These are phyloP conservation scores for Lydus trimaculatus DNA, from an alignment of 2,888 invertebrate genomes.

Conservation along the genomic window DNA sequence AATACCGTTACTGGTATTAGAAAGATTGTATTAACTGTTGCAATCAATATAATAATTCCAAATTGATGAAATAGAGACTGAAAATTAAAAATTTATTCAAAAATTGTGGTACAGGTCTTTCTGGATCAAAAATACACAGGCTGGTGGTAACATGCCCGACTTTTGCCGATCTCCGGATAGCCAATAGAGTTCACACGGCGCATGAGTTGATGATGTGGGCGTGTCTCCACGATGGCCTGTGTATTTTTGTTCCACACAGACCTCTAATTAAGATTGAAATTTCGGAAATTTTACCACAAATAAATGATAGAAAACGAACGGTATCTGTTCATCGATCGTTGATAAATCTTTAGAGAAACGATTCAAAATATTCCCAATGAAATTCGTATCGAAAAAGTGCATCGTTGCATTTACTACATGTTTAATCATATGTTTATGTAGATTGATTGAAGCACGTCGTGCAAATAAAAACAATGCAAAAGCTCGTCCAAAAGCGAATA, in stretches of 20 bases:
- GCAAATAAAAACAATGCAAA: conserved; percentile 26
- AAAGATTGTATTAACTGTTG: conserved; percentile 73
- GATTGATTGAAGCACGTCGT: conserved; percentile 54
- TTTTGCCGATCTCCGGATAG: no score
- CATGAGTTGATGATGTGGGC: no score
- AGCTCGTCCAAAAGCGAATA: background rate
- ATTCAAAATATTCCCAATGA: conserved; percentile 58
- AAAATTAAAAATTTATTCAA: conserved; percentile 37
- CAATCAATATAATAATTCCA: conserved; percentile 75
- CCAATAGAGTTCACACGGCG: no score
- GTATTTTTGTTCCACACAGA: no score
- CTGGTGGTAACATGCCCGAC: no score
- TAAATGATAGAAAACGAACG: conserved; percentile 20
- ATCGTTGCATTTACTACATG: conserved; percentile 64
- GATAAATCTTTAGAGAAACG: conserved; percentile 77
- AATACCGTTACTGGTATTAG: conserved; percentile 71
- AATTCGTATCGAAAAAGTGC: conserved; percentile 55
- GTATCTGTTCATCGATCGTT: conserved; percentile 63
- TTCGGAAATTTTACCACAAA: conserved; percentile 20
- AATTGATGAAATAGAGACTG: conserved; percentile 67
- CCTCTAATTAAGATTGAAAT: no score
- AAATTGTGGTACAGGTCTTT: no score
- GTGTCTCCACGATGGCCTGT: no score
- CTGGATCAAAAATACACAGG: no score
- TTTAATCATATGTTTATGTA: conserved; percentile 68